phyloP scores from a whole-genome alignment of 2,888 invertebrate species.

The Oconnorella tubifera region DNA sequence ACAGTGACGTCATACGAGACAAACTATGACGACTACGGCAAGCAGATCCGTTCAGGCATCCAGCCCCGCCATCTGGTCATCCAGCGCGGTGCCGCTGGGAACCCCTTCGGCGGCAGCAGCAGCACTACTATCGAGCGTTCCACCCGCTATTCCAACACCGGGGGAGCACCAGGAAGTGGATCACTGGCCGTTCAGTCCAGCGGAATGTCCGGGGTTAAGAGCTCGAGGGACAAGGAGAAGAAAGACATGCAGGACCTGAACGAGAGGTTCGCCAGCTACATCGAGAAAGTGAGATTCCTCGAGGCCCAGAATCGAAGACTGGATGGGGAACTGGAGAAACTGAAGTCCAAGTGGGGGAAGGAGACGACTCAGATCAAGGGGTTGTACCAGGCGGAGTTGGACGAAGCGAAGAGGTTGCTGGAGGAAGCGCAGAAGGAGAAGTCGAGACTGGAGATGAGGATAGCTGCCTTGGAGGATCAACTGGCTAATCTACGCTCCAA shows the following conservation, averaged over 20 bases:
- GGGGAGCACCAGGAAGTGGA: conserved; percentile 7
- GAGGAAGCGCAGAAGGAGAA: conserved; percentile 59
- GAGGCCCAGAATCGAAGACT: conserved; percentile 57
- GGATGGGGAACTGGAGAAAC: conserved; percentile 50
- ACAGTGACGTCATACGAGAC: not conserved
- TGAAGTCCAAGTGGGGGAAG: conserved; percentile 41
- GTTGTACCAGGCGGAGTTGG: conserved; percentile 59
- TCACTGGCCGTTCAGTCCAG: conserved; percentile 45
- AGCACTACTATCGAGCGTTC: conserved; percentile 10
- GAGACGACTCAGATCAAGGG: conserved; percentile 52
- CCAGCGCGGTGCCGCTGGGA: conserved; percentile 24
- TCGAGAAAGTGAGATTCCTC: conserved; percentile 58
- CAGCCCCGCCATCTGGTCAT: conserved; percentile 26
- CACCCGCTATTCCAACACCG: not conserved
- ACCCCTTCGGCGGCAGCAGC: conserved; percentile 27
- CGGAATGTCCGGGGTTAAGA: conserved; percentile 43
- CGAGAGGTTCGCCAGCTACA: conserved; percentile 60
- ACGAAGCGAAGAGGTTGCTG: conserved; percentile 58
- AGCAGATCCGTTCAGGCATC: conserved; percentile 28
- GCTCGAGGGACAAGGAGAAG: conserved; percentile 58
- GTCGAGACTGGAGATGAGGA: conserved; percentile 58
- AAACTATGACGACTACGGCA: not conserved
- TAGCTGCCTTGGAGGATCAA: conserved; percentile 57
- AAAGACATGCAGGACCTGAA: conserved; percentile 60
- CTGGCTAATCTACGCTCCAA: conserved; percentile 49